Evolutionary conservation across 2,888 invertebrate genomes (phyloP), one percentile per base, ranked within the genome.

Genomic region (Allacma fusca): DNA sequence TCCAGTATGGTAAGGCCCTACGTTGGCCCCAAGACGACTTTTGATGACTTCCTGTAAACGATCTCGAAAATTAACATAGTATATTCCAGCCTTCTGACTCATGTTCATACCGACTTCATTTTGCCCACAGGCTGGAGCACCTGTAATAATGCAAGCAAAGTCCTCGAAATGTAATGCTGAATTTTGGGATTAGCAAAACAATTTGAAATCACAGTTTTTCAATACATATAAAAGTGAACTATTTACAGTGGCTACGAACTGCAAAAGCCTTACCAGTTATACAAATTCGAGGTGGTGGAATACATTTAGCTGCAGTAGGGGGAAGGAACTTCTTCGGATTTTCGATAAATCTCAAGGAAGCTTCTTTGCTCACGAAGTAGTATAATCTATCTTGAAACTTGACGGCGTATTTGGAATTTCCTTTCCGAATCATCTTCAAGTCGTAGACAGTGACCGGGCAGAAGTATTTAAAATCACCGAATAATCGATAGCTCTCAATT

Each of bases 381-480:
- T 82, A 82, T 0, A 81, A 57, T 23, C 78, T 59, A 65, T 79
- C 78, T 40, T 76, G 77, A 69, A 72, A 81, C 26, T 79, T 79
- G 44, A 67, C 78, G 21, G 80, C 79, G 71, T 57, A 78, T 24
- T 74, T 70, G 12, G 77, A 75, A 12, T 40, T 75, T n/a, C 91
- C 92, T 86, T 88, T 88, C 89, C 91, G 90, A 24, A 92, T 85
- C 13, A 90, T 87, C 62, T 88, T 87, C 81, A 89, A 85, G 59
- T 89, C 87, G 76, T 86, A 86, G 84, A 88, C 89, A n/a, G 90
- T 87, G 43, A 91, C 88, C 0, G 92, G 92, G 84, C 92, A 92
- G 83, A 89, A 92, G 82, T 87, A 83, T 80, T 87, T 87, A 0
- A 89, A 90, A 85, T 90, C 90, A n/a, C 91, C 90, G 75, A 90